These are phyloP conservation scores for Penaeus vannamei DNA, from an alignment of 1,140 invertebrate species.

Conservation along the genomic window DNA sequence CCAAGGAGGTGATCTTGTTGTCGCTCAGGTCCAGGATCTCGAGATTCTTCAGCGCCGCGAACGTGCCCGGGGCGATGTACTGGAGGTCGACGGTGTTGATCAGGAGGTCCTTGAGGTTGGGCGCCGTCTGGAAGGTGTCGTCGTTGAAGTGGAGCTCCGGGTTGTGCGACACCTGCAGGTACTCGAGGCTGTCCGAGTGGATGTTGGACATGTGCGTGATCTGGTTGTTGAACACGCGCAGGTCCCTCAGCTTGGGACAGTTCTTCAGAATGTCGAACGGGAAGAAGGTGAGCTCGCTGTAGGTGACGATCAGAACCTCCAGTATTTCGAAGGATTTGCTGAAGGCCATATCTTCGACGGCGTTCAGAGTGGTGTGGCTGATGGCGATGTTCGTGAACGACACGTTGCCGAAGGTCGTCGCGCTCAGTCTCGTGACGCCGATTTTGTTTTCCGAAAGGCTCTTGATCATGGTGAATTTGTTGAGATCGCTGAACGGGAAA, in stretches of 20 bases:
- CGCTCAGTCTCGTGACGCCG: not conserved
- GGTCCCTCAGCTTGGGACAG: constrained; percentile 3
- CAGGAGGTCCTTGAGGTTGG: constrained; percentile 28
- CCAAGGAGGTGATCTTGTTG: constrained; percentile 6
- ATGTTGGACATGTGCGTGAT: constrained; percentile 40
- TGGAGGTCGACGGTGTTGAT: constrained; percentile 33
- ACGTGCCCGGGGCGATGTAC: constrained; percentile 2
- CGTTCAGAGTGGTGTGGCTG: constrained; percentile 20
- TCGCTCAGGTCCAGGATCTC: constrained; percentile 32
- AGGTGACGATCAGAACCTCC: constrained; percentile 4
- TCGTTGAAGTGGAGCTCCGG: constrained; percentile 8
- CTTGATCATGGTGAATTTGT: not conserved
- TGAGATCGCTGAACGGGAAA: constrained; percentile 28
- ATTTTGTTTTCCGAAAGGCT: not conserved
- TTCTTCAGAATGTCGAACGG: constrained; percentile 40
- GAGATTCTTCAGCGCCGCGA: not conserved
- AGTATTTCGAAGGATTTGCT: not conserved
- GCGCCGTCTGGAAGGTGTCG: constrained; percentile 18
- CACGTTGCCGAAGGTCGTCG: constrained; percentile 29
- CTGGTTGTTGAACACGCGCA: constrained; percentile 47
- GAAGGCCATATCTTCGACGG: not conserved
- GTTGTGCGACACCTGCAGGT: constrained; percentile 44
- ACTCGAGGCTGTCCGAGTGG: constrained; percentile 13
- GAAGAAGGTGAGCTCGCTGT: constrained; percentile 26
- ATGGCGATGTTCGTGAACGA: constrained; percentile 37